Conservation (phyloP, 2,113 vertebrate species). For the Pitta sordida region DNA sequence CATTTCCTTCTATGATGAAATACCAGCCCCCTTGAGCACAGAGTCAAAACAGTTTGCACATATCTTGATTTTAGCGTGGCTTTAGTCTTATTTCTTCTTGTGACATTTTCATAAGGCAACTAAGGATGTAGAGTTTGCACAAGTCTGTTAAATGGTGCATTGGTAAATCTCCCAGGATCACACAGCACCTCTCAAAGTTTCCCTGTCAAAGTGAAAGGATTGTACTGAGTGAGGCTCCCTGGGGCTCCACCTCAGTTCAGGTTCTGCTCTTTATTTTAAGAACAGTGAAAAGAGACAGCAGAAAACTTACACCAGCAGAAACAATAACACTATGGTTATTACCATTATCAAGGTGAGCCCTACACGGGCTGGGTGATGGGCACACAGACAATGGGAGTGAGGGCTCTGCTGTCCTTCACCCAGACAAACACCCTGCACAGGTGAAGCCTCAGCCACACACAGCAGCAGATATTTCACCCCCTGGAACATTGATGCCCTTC, state of each 20-base stretch:
- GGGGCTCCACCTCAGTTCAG: not conserved
- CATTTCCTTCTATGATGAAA: constrained; percentile 1
- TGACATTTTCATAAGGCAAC: not conserved
- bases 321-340: not conserved
- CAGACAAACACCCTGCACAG: not conserved
- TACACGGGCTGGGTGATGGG: rapidly evolving
- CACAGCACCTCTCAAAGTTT: not conserved
- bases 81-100: not conserved
- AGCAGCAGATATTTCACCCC: not conserved
- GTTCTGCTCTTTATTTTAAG: not conserved
- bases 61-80: not conserved
- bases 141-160: not conserved
- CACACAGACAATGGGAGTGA: not conserved
- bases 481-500: not conserved
- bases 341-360: rapidly evolving
- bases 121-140: not conserved
- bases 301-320: not conserved
- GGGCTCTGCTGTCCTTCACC: not conserved
- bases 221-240: not conserved
- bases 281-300: not conserved
- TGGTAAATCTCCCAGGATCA: not conserved
- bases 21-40: not conserved
- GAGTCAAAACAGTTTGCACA: not conserved
- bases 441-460: not conserved
- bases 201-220: not conserved